phyloP scores from a whole-genome alignment of 2,888 invertebrate species.

The Drosophila acutilabella region DNA sequence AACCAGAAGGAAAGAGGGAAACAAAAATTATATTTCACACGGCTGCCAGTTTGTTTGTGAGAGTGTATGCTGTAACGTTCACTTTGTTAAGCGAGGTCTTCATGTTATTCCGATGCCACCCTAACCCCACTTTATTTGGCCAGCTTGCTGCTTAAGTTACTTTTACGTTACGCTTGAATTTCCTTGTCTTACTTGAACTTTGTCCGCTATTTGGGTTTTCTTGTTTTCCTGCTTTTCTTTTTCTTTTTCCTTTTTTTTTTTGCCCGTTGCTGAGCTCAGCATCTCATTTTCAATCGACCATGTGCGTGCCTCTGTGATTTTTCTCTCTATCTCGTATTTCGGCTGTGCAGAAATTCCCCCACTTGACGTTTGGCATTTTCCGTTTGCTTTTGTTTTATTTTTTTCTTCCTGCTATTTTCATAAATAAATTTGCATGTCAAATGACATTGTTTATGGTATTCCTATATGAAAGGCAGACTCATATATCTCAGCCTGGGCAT shows the following conservation, averaged over 20 bases:
- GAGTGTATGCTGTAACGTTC: constrained; percentile 65
- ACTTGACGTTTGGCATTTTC: constrained; percentile 24
- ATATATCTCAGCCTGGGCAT: constrained; percentile 40
- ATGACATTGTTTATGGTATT: constrained; percentile 81
- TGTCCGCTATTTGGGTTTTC: constrained; percentile 34
- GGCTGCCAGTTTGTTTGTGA: constrained; percentile 48
- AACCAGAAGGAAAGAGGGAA: constrained; percentile 15
- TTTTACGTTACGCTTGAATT: constrained; percentile 74
- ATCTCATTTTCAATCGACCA: constrained; percentile 74
- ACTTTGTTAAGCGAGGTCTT: constrained; percentile 65
- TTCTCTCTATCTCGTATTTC: constrained; percentile 43
- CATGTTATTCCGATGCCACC: constrained; percentile 20
- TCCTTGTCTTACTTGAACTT: constrained; percentile 49
- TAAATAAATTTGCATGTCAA: constrained; percentile 81
- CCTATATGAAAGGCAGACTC: constrained; percentile 70
- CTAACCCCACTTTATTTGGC: constrained; percentile 67
- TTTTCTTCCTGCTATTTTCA: constrained; percentile 72
- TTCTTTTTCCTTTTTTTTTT: constrained; percentile 30
- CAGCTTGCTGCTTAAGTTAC: constrained; percentile 74
- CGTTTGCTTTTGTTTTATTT: constrained; percentile 57
- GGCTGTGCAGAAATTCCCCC: background rate
- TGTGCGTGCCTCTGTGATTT: constrained; percentile 71
- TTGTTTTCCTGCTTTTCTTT: constrained; percentile 8
- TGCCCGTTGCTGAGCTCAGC: constrained; percentile 72
- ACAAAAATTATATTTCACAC: constrained; percentile 55